phyloP scores from a whole-genome alignment of 2,113 vertebrate species.

The Anser brachyrhynchus region DNA sequence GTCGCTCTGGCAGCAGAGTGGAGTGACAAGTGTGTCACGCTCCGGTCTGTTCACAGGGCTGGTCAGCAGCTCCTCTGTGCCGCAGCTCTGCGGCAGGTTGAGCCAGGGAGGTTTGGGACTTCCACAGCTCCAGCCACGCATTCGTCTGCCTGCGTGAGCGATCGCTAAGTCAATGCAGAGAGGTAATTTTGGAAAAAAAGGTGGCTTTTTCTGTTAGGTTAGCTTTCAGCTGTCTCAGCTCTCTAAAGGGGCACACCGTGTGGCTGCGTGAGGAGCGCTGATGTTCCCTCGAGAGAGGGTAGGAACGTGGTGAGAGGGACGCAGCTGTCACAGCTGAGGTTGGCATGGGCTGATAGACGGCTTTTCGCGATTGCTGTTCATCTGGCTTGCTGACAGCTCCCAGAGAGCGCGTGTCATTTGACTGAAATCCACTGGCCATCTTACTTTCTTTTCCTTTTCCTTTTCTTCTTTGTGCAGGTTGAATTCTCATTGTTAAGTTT shows the following conservation, averaged over 20 bases:
- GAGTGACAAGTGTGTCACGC: accelerated
- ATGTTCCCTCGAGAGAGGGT: not conserved
- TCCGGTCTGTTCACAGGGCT: accelerated
- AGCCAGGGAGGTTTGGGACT: not conserved
- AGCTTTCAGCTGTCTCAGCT: not conserved
- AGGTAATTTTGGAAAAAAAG: not conserved
- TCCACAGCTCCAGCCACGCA: accelerated
- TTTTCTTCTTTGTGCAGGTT: accelerated
- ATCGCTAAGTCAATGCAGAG: not conserved
- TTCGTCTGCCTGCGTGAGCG: not conserved
- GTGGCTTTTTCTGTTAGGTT: not conserved
- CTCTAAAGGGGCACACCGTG: not conserved
- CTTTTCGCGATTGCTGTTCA: not conserved
- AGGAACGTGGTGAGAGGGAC: not conserved
- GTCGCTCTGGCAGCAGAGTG: not conserved
- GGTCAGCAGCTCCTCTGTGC: not conserved
- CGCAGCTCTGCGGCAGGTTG: not conserved
- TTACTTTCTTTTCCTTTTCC: not conserved
- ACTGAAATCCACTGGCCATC: not conserved
- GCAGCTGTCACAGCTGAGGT: not conserved
- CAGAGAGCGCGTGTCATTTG: not conserved
- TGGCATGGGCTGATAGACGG: not conserved
- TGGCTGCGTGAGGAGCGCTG: not conserved
- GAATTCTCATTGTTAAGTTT: not conserved
- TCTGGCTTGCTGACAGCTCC: not conserved